Evolutionary conservation across 1,140 invertebrate genomes (phyloP), one percentile per base, ranked within the genome.

Genomic region (Euwallacea similis): DNA sequence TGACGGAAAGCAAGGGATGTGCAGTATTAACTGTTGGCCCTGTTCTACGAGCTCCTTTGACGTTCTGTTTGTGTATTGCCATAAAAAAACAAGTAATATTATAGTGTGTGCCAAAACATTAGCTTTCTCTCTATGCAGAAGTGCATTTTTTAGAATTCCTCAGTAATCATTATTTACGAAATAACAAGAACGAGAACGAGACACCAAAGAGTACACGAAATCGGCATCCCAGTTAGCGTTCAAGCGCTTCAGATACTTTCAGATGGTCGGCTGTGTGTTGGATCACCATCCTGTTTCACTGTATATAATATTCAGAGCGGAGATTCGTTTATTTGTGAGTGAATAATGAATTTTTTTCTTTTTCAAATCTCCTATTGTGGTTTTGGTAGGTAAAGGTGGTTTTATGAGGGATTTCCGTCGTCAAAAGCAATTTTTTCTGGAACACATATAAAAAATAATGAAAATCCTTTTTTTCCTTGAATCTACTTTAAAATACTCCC

Each of bases 201-300:
- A 55, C 93, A 97, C 79, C 90, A 91, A 78, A 87, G 93, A 75
- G 85, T 96, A 54, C 88, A 93, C 58, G 97, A 98, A 84, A 89
- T 98, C 73, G 89, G 92, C 75, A 87, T 98, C 76, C 92, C 94
- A 33, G 93, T 94, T 74, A 89, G 91, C 72, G 95, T 96, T 66
- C 95, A 97, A 84, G 93, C 90, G 74, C 82, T 99, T 66, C 93
- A 96, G 82, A 88, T 98, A 74, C 86, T 95, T 68, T 89, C 88
- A 47, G 93, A 95, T 77, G 91, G 92, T 66, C 84, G 91, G 71
- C 84, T 98, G n/a, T 95, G 92, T 81, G 92, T 98, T 64, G 95
- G 95, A 13, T 96, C 94, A 81, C 92, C 93, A 75, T 95, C 94
- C 74, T 91, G 89, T 73, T 98, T 97, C 83, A 92, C 92, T 53